Base-by-base conservation (phyloP, 2,888 invertebrate species). In the Esperia sulphurella region DNA sequence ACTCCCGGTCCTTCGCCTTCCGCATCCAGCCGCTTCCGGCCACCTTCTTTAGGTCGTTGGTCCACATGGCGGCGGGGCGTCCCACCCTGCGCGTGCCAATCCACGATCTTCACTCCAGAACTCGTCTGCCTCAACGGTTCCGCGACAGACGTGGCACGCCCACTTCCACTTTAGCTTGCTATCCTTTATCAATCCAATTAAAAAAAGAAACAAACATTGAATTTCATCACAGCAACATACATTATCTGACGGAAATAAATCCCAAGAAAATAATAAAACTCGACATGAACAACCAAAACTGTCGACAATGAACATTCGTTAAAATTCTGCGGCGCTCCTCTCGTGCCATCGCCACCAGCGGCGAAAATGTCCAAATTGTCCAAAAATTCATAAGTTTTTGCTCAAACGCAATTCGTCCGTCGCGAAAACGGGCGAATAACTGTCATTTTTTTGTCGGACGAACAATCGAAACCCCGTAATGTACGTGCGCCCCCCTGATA, bases 311-410 rank as follows among this genome's bases (percentile, higher is more conserved):
- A 65, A 66, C 67, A 70, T 68, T 70, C 68, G 70, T 71, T 72
- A 68, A 71, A 68, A 71, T 66, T 68, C 66, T 65, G 56, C 61
- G 62, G 58, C 64, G 64, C 14, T 50, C 51, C 49, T 42, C 49
- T 46, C 56, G 47, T 56, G 55, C 69, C 68, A 62, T 64, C 57
- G 55, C 69, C 68, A 62, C 64, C 63, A 65, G 62, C 66, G 58
- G 63, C 64, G 70, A 67, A 75, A 67, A 71, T 65, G 68, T 65
- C 69, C 54, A 63, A 75, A 68, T 71, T 67, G 68, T 65, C 69
- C 54, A 65, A 70, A 75, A 71, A 69, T 71, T 71, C 64, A 69
- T 69, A 66, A 60, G 66, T 75, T 75, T 77, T 77, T 77, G 66
- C 56, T 21, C 52, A 49, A 45, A 45, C 60, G 63, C 71, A 70